A percentile compares a stretch with the other conserved stretches of the same genome.
Evolutionary conservation across 2,797 vertebrate species (phyloP).

Genomic region (Bradypodion ventrale): DNA sequence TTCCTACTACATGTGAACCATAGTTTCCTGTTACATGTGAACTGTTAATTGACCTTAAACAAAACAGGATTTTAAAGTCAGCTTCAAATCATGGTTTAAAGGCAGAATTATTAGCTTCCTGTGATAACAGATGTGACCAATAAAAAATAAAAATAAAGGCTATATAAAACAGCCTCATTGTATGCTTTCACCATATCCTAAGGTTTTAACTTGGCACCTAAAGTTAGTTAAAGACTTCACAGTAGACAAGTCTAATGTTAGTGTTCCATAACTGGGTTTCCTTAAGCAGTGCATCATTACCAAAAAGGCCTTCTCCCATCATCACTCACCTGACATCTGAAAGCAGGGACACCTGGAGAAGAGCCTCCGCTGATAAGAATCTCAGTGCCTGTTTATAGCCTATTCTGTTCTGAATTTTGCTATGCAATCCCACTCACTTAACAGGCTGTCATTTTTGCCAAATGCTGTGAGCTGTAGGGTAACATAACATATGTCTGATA

Average conservation of each 20-base stretch:
- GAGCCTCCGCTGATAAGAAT: background rate
- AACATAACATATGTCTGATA: background rate
- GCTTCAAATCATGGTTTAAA: background rate
- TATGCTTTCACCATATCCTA: background rate
- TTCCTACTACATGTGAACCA: background rate
- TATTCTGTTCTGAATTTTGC: background rate
- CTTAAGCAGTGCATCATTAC: background rate
- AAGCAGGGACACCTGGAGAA: background rate
- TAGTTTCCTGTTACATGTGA: background rate
- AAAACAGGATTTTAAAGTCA: background rate
- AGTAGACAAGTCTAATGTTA: background rate
- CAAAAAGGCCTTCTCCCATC: background rate
- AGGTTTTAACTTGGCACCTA: background rate
- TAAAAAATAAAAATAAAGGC: background rate
- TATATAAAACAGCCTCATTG: background rate
- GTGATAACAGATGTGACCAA: background rate
- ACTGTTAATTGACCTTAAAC: background rate
- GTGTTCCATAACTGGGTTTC: background rate
- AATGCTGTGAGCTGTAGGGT: background rate
- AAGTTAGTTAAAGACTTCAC: background rate
- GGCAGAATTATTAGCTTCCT: background rate
- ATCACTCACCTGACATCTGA: background rate
- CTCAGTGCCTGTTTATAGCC: background rate
- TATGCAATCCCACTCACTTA: background rate
- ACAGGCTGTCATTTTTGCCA: background rate